phyloP scores from a whole-genome alignment of 53 echinoderm and acorn worm genomes.

The Paelopatides confundens region DNA sequence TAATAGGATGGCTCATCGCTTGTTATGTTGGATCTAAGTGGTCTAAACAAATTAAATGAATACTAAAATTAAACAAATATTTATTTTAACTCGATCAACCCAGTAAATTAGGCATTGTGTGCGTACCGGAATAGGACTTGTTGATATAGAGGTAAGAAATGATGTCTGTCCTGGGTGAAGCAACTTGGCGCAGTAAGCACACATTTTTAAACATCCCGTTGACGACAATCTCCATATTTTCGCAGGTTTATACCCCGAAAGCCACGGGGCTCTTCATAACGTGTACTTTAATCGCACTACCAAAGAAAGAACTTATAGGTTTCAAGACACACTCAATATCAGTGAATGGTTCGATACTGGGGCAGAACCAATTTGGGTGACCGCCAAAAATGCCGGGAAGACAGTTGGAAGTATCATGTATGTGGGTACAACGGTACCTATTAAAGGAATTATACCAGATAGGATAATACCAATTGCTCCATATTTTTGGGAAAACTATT shows the following conservation, averaged over 20 bases:
- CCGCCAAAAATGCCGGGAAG: constrained; percentile 55
- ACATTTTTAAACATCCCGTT: too few relatives aligned
- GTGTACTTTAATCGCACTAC: constrained; percentile 47
- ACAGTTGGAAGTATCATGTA: constrained; percentile 53
- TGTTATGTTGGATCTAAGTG: too few relatives aligned
- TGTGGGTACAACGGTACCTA: constrained; percentile 46
- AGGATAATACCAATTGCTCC: background rate
- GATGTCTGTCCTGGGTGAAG: too few relatives aligned
- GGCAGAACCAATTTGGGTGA: constrained; percentile 65
- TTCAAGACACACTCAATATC: constrained; percentile 22
- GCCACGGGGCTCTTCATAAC: constrained; percentile 60
- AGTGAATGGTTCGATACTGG: constrained; percentile 59
- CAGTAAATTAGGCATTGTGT: too few relatives aligned
- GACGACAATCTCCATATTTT: background rate
- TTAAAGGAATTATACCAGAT: constrained; percentile 44
- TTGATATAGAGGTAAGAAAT: too few relatives aligned
- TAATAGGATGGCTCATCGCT: too few relatives aligned
- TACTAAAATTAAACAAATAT: too few relatives aligned
- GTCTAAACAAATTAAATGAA: too few relatives aligned
- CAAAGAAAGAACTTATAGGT: constrained; percentile 39
- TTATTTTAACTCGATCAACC: too few relatives aligned
- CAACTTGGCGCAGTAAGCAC: too few relatives aligned
- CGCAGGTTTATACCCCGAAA: constrained; percentile 57
- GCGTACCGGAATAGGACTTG: too few relatives aligned
- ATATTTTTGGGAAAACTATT: constrained; percentile 25